These are phyloP conservation scores for Podilymbus podiceps DNA, from an alignment of 2,113 vertebrate species.

Conservation along the genomic window DNA sequence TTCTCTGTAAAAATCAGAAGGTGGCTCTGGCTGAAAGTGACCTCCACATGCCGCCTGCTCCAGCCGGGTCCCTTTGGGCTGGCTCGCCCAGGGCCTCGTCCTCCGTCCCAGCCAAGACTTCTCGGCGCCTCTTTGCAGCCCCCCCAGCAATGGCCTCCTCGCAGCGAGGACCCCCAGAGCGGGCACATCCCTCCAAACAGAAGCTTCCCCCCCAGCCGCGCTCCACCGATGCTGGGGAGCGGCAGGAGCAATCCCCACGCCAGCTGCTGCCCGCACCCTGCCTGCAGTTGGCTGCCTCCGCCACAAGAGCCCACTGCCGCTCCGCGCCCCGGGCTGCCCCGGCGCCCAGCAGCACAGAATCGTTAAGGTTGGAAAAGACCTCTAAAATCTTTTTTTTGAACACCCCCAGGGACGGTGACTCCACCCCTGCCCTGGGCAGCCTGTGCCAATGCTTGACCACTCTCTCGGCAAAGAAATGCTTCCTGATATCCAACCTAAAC, in stretches of 20 bases:
- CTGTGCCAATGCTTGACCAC: too few species aligned
- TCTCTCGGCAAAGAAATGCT: too few species aligned
- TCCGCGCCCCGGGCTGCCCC: not conserved
- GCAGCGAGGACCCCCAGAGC: fast-evolving
- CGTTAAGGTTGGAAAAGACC: too few species aligned
- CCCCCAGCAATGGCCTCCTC: not conserved
- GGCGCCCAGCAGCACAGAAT: too few species aligned
- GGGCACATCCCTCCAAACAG: not conserved
- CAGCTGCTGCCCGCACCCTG: not conserved
- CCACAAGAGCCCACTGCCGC: conserved; percentile 44
- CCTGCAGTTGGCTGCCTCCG: not conserved
- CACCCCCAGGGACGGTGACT: too few species aligned
- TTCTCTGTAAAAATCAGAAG: fast-evolving
- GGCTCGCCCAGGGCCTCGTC: not conserved
- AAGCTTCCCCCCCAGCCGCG: fast-evolving
- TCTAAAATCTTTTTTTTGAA: too few species aligned
- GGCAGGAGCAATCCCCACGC: not conserved
- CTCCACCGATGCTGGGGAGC: fast-evolving
- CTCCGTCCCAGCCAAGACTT: fast-evolving
- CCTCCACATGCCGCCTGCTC: fast-evolving
- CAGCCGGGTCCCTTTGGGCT: not conserved
- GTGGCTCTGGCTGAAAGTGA: fast-evolving
- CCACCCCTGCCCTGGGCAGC: too few species aligned
- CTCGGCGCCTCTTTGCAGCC: fast-evolving
- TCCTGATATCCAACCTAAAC: too few species aligned